A percentile compares a stretch with the other conserved stretches of the same genome.
These are phyloP conservation scores for Gallinago nigripennis DNA, from an alignment of 2,797 vertebrate genomes.

Conservation along the genomic window DNA sequence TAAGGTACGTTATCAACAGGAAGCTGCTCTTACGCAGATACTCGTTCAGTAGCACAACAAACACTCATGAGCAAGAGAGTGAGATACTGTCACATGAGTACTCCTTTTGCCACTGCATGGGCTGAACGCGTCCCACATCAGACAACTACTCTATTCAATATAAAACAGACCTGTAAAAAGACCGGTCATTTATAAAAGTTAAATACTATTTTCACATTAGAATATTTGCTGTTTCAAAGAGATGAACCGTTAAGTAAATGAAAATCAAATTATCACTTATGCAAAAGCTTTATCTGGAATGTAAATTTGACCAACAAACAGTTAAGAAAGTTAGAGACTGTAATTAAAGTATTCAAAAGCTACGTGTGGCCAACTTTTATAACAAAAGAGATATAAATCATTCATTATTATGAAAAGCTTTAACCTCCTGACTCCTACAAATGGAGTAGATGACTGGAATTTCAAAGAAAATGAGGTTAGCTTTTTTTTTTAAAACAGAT, in stretches of 20 bases:
- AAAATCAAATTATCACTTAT: background rate
- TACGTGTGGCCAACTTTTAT: background rate
- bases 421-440: constrained; percentile 56
- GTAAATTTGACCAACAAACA: constrained; percentile 15
- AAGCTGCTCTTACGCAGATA: constrained; percentile 44
- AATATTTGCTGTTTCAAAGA: constrained; percentile 53
- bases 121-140: background rate
- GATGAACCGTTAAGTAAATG: constrained; percentile 28
- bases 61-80: background rate
- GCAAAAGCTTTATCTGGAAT: constrained; percentile 54
- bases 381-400: constrained; percentile 44
- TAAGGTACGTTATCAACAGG: constrained; percentile 30
- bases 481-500: background rate
- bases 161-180: constrained; percentile 68
- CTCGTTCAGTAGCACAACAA: background rate
- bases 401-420: constrained; percentile 26
- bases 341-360: constrained; percentile 37
- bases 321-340: constrained; percentile 49
- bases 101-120: constrained; percentile 5
- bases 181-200: constrained; percentile 65
- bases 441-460: constrained; percentile 65
- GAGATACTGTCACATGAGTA: background rate
- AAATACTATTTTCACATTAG: constrained; percentile 67
- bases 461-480: constrained; percentile 38
- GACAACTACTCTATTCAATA: constrained; percentile 32